A percentile compares a stretch with the other conserved stretches of the same genome.
Evolutionary conservation across 2,113 vertebrate genomes (phyloP).

Genomic region (Ceuthmochares aereus): DNA sequence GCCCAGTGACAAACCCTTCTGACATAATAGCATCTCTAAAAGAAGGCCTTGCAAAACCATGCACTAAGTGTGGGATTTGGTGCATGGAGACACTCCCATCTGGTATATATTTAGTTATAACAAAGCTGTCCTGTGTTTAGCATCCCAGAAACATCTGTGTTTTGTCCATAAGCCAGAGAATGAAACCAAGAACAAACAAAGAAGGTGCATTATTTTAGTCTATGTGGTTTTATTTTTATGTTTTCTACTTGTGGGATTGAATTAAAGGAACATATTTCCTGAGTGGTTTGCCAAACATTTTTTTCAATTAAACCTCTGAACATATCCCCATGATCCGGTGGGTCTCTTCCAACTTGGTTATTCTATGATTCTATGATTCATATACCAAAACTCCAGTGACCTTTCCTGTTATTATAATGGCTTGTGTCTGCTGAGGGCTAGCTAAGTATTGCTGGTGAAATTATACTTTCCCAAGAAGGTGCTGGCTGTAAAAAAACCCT

Average conservation of each 20-base stretch:
- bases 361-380: too few species aligned
- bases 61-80: neutral
- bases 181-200: neutral
- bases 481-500: neutral
- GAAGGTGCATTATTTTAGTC: neutral
- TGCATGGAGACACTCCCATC: neutral
- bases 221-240: neutral
- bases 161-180: slow-evolving; percentile 5
- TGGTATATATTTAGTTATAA: slow-evolving; percentile 32
- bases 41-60: neutral
- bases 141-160: slow-evolving; percentile 26
- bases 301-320: neutral
- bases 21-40: neutral
- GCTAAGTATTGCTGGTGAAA: neutral
- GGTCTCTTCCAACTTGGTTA: too few species aligned
- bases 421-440: neutral
- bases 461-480: neutral
- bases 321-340: too few species aligned
- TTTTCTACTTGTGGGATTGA: neutral
- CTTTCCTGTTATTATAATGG: neutral
- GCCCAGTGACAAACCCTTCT: neutral
- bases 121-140: slow-evolving; percentile 47
- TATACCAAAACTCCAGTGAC: neutral
- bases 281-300: neutral
- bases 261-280: neutral